phyloP scores from a whole-genome alignment of 2,113 vertebrate genomes.

The Cricetomys ansorgei region DNA sequence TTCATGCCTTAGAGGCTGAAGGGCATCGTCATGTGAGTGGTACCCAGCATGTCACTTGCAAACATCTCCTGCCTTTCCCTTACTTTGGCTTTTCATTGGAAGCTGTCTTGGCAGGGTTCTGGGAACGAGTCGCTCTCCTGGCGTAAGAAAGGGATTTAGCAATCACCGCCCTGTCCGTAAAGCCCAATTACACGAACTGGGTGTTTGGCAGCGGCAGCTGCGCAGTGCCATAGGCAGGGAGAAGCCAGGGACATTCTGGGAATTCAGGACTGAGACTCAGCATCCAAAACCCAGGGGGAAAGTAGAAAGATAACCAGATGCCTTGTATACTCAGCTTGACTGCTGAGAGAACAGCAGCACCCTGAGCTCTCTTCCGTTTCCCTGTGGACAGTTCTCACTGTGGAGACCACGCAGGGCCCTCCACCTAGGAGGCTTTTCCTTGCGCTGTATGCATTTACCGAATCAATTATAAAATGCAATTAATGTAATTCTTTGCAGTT shows the following conservation, averaged over 20 bases:
- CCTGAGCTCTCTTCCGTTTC: neutral
- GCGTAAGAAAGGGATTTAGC: slow-evolving; percentile 47
- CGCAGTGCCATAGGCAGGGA: neutral
- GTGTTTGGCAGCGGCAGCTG: slow-evolving; percentile 56
- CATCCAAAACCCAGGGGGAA: slow-evolving; percentile 37
- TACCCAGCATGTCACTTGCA: neutral
- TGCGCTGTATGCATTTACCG: neutral
- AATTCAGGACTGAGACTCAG: slow-evolving; percentile 40
- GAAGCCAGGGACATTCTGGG: slow-evolving; percentile 62
- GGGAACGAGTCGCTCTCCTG: slow-evolving; percentile 35
- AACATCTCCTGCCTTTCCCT: slow-evolving; percentile 51
- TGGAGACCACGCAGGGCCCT: neutral
- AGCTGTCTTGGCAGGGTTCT: neutral
- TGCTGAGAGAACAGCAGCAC: neutral
- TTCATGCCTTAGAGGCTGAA: slow-evolving; percentile 16
- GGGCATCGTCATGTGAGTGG: neutral
- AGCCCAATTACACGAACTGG: slow-evolving; percentile 7
- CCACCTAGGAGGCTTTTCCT: neutral
- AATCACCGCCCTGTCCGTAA: slow-evolving; percentile 51
- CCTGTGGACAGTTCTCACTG: neutral
- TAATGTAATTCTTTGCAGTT: neutral
- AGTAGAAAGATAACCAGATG: neutral
- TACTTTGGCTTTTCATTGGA: neutral
- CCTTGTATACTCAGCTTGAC: neutral
- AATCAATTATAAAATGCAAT: neutral